Conservation (phyloP, 2,888 invertebrate genomes). For the Polia nebulosa region DNA sequence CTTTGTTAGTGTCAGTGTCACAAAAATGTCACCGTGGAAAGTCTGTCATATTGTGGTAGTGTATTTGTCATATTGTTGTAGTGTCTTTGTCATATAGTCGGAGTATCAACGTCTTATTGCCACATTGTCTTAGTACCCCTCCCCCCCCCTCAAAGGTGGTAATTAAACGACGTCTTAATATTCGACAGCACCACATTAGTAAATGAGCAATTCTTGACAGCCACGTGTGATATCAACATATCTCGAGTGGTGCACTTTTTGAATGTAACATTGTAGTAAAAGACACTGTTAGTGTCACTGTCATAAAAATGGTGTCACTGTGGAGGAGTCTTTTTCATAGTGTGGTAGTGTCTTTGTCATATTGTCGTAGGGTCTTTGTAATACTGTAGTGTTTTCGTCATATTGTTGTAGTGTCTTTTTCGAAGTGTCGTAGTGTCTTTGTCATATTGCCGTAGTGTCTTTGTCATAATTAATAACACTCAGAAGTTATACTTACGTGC, state of each 20-base stretch:
- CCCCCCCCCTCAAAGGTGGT: conserved; percentile 92
- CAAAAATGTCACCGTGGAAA: no score
- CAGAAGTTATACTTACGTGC: conserved; percentile 79
- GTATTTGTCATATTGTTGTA: not conserved
- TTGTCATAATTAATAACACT: not conserved
- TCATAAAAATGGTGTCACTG: no score
- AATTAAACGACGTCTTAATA: conserved; percentile 93
- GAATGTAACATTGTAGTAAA: conserved; percentile 92
- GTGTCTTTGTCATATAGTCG: not conserved
- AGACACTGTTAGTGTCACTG: no score
- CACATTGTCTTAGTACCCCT: no score
- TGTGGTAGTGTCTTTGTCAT: no score
- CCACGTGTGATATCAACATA: conserved; percentile 93
- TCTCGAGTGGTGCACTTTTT: conserved; percentile 92
- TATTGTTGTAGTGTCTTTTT: not conserved
- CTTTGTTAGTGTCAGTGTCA: no score
- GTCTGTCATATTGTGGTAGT: not conserved
- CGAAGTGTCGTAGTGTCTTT: no score
- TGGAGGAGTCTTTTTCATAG: no score
- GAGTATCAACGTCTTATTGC: no score
- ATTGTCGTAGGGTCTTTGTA: no score
- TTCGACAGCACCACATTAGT: conserved; percentile 93
- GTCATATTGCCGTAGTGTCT: conserved; percentile 61
- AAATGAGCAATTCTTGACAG: conserved; percentile 93
- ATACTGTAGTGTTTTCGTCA: not conserved